Conservation (phyloP, 2,113 vertebrate genomes). For the Nesoenas mayeri region DNA sequence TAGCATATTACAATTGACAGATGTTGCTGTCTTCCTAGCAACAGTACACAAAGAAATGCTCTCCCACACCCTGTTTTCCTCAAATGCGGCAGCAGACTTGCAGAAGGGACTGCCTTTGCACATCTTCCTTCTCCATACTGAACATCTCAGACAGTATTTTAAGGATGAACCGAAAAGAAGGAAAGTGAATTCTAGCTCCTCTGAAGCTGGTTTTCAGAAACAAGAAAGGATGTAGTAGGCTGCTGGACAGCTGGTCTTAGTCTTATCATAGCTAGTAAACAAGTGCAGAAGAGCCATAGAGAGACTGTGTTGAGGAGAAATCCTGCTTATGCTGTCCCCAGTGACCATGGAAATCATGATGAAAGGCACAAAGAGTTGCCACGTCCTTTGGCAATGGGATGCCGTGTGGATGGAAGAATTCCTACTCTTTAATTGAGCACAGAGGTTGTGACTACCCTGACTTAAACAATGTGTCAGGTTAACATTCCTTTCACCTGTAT, state of each 20-base stretch:
- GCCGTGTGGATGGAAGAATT: neutral
- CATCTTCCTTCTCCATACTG: neutral
- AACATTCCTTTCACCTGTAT: neutral
- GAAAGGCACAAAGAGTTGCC: neutral
- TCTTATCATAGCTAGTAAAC: neutral
- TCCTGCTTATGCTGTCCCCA: fast-evolving
- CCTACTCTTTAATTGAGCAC: neutral
- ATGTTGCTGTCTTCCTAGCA: neutral
- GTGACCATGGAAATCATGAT: fast-evolving
- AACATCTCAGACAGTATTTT: neutral
- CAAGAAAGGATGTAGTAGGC: neutral
- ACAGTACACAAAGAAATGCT: neutral
- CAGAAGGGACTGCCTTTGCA: neutral
- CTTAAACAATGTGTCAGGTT: neutral
- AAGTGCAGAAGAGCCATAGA: neutral
- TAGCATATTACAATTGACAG: neutral
- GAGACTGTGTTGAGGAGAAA: neutral
- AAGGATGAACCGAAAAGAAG: neutral
- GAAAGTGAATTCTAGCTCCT: neutral
- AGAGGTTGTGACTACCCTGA: neutral
- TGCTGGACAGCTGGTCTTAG: neutral
- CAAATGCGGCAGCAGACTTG: neutral
- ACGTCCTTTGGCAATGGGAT: neutral
- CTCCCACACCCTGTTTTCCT: neutral
- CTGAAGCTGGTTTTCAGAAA: neutral